Evolutionary conservation across 2,797 vertebrate genomes (phyloP).

Genomic region (Xiphophorus birchmanni): DNA sequence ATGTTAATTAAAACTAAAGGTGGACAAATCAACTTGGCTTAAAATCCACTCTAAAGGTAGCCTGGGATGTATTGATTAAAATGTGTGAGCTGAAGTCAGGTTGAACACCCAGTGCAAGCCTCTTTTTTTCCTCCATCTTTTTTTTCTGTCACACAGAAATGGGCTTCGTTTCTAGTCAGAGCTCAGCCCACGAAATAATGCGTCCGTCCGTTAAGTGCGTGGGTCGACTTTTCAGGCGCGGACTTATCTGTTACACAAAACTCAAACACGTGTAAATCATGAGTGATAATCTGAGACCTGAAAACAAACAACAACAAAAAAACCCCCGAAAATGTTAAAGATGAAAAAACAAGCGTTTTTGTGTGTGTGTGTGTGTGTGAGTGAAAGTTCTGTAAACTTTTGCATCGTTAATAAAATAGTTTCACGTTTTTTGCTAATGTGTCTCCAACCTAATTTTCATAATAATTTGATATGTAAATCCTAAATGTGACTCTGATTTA

Average conservation of each 20-base stretch:
- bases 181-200: constrained; percentile 46
- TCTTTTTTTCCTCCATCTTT: constrained; percentile 3
- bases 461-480: neutral
- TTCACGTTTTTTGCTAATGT: neutral
- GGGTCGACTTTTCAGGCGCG: constrained; percentile 53
- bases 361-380: neutral
- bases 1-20: neutral
- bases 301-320: neutral
- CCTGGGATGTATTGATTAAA: neutral
- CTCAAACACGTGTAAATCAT: constrained; percentile 5
- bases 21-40: neutral
- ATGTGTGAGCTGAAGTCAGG: neutral
- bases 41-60: neutral
- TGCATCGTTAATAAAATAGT: neutral
- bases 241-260: constrained; percentile 41
- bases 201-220: constrained; percentile 50
- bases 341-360: neutral
- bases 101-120: constrained; percentile 23
- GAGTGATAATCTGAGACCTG: constrained; percentile 7
- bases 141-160: constrained; percentile 9
- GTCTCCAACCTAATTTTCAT: neutral
- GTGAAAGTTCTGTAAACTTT: neutral
- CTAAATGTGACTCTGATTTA: neutral
- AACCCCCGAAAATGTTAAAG: neutral
- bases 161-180: constrained; percentile 40